These are phyloP conservation scores for Patiria miniata DNA, from an alignment of 35 echinoderm and acorn worm species.

Conservation along the genomic window DNA sequence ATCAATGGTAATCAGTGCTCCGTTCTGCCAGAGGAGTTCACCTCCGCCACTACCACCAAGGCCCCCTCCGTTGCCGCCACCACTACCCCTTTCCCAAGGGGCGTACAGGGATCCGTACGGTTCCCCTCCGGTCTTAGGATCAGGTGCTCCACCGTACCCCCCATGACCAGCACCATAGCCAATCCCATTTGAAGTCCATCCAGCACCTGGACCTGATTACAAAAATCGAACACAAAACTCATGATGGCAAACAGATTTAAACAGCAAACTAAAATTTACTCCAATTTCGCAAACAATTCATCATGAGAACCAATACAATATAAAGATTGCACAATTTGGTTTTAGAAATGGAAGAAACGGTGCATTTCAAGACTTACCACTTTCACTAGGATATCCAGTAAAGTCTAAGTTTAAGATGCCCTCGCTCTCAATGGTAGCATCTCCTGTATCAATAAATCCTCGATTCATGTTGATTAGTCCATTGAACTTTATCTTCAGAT, in stretches of 20 bases:
- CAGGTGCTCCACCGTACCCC: constrained; percentile 81
- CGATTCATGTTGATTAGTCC: constrained; percentile 76
- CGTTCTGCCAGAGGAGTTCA: constrained; percentile 77
- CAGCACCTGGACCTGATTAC: constrained; percentile 62
- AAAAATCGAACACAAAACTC: constrained; percentile 1
- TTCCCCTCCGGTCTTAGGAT: constrained; percentile 59
- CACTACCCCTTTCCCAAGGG: constrained; percentile 72
- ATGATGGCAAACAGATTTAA: too few species aligned
- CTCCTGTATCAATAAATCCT: constrained; percentile 73
- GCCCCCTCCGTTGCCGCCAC: constrained; percentile 80
- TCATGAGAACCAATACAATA: too few species aligned
- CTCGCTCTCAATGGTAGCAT: constrained; percentile 79
- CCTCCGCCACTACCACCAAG: constrained; percentile 81
- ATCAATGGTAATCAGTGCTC: constrained; percentile 63
- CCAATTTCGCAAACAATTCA: too few species aligned
- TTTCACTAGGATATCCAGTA: constrained; percentile 50
- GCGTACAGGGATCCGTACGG: constrained; percentile 79
- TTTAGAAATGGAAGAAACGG: too few species aligned
- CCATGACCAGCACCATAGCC: constrained; percentile 88
- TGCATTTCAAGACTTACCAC: constrained; percentile 16
- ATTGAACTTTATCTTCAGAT: constrained; percentile 75
- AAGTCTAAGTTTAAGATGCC: constrained; percentile 72
- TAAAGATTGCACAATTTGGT: too few species aligned
- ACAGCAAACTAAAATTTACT: too few species aligned
- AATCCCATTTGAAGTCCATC: constrained; percentile 51